Conservation (phyloP, 1,140 invertebrate species). For the Aphelinus atriplicis region DNA sequence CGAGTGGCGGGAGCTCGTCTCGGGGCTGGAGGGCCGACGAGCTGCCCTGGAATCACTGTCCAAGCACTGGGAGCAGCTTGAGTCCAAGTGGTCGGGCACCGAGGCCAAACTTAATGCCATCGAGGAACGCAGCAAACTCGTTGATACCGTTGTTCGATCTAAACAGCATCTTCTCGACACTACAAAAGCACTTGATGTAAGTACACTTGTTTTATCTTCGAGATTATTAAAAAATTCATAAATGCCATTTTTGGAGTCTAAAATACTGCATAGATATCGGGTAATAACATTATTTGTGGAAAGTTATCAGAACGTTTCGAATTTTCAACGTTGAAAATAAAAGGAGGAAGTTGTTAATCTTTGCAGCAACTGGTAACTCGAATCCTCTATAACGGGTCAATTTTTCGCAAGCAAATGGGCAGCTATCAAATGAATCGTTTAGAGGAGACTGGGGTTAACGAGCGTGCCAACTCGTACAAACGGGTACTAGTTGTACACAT, state of each 20-base stretch:
- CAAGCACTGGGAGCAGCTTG: constrained; percentile 82
- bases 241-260: too few species aligned
- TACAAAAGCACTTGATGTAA: constrained; percentile 76
- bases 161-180: constrained; percentile 77
- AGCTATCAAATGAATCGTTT: constrained; percentile 17
- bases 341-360: too few species aligned
- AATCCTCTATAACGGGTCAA: too few species aligned
- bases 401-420: background rate
- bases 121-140: constrained; percentile 78
- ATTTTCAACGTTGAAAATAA: too few species aligned
- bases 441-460: constrained; percentile 9
- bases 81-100: constrained; percentile 73
- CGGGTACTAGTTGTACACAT: constrained; percentile 9
- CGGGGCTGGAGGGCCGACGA: constrained; percentile 73
- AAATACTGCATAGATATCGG: too few species aligned
- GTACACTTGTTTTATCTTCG: constrained; percentile 39
- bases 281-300: too few species aligned
- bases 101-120: constrained; percentile 71
- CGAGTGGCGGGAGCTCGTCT: constrained; percentile 80
- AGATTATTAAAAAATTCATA: too few species aligned
- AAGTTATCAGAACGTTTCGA: too few species aligned
- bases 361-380: too few species aligned
- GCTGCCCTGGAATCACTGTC: constrained; percentile 74
- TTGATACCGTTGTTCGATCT: constrained; percentile 78
- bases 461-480: constrained; percentile 19